Evolutionary conservation across 2,113 vertebrate species (phyloP), one percentile per base, ranked within the genome.

Genomic region (Actenoides hombroni): DNA sequence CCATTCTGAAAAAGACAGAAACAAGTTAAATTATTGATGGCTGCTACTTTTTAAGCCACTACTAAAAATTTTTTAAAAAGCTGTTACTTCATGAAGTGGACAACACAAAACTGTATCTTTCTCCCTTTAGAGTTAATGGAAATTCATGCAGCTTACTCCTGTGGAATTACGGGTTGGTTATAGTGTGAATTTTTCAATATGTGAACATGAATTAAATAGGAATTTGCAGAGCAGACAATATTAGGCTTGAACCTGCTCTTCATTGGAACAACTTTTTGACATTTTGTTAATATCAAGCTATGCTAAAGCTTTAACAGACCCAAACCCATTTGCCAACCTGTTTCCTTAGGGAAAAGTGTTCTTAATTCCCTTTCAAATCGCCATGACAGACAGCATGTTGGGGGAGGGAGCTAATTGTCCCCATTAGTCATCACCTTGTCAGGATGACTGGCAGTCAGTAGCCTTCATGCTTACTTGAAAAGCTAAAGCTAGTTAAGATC

Each of bases 371-470:
- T 69, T 95, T 94, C 90, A 89, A 95, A 94, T 81, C 3, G 48
- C 76, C 96, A 81, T 68, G 90, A 94, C 88, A 96, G 95, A 83
- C 93, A 95, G 85, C 56, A 64, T 53, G 68, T 69, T 78, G 83
- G 42, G 69, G 91, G 95, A 95, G 91, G 89, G 94, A 91, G 76
- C 71, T 96, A 90, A 80, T 83, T 94, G 90, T 92, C 88, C 73
- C 90, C 90, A 70, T 94, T 90, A 96, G 92, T 96, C 93, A 96
- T 96, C 95, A 95, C 93, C 94, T 94, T 94, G 93, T 96, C 95
- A 96, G 86, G 83, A 93, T 96, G 93, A 96, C 92, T 96, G 96
- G 95, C 95, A 96, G 96, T n/a, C 86, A 78, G 77, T 75, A 83
- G 93, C 88, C 59, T 86, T 93, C 75, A 74, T 71, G 51, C 85